Base-by-base conservation (phyloP, 2,888 invertebrate genomes). In the Zygogramma bicolorata region DNA sequence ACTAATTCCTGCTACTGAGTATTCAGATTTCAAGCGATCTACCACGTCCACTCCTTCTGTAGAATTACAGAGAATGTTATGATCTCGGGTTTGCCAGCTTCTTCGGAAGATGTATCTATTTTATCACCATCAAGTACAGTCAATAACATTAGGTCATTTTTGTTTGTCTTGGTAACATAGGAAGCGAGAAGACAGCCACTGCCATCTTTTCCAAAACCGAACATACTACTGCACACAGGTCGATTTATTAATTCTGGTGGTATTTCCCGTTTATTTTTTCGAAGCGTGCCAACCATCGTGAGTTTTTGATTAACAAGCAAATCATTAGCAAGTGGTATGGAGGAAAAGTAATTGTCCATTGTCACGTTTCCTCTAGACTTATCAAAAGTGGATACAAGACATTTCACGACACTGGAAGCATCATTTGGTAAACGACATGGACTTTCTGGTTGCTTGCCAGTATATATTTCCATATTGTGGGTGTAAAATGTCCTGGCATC, bases 401-500 rank as follows among this genome's bases (percentile, higher is more conserved):
- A 38, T 57, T 77, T 75, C 69, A 79, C 73, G 68, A 77, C 70
- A 75, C 75, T 65, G 57, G 75, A 42, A n/a, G 79, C 77, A 65
- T 68, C 63, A 72, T 80, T 77, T 13, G 3, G 42, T 62, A 42
- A 53, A 3, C 65, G 46, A 71, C 72, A 80, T 15, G 71, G 78
- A 2, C 81, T 81, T 53, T 75, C 74, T 27, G 81, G 82, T 70
- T 81, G 80, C 31, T 74, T 75, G 22, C 82, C 81, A 18, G 71
- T 69, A 74, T 83, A 81, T 58, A 82, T 74, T 75, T 83, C 79
- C 61, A 81, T 58, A 62, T 81, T 79, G n/a, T 59, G 69, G 5
- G 79, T 79, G 67, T 83, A 81, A 76, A 77, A 81, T n/a, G 69
- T 66, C 71, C 77, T 71, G 8, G 80, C 70, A 72, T 83, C 83